Conservation (phyloP, 2,888 invertebrate species). For the Cephus runcator region DNA sequence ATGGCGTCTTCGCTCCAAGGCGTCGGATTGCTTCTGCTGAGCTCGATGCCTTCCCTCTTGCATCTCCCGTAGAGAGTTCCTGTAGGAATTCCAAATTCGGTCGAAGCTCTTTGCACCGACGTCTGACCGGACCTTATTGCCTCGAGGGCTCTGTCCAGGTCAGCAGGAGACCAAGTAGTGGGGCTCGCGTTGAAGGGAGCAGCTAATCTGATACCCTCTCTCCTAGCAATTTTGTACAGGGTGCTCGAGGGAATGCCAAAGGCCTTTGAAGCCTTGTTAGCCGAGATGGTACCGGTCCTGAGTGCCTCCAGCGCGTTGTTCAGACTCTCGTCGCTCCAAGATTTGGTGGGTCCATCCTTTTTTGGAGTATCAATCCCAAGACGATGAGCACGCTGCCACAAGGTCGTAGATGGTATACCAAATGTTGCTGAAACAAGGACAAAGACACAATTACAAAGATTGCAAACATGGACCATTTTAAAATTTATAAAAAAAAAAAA, state of each 20-base stretch:
- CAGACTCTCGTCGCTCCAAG: slow-evolving; percentile 88
- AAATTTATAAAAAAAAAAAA: background rate
- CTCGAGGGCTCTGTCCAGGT: slow-evolving; percentile 83
- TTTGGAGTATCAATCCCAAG: slow-evolving; percentile 92
- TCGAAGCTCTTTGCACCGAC: slow-evolving; percentile 87
- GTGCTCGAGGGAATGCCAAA: slow-evolving; percentile 93
- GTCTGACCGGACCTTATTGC: slow-evolving; percentile 83
- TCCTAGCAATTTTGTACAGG: slow-evolving; percentile 88
- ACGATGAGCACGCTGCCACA: slow-evolving; percentile 91
- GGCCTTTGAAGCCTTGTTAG: slow-evolving; percentile 91
- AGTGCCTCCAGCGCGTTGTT: slow-evolving; percentile 85
- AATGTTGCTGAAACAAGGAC: slow-evolving; percentile 71
- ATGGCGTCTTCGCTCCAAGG: slow-evolving; percentile 95
- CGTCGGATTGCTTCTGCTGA: slow-evolving; percentile 89
- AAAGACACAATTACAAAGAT: background rate
- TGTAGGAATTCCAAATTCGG: slow-evolving; percentile 88
- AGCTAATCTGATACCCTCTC: slow-evolving; percentile 88
- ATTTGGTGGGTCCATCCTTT: slow-evolving; percentile 87
- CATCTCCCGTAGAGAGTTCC: slow-evolving; percentile 90
- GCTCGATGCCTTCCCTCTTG: slow-evolving; percentile 89
- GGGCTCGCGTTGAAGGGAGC: slow-evolving; percentile 93
- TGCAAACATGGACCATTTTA: too few species aligned
- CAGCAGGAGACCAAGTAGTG: slow-evolving; percentile 87
- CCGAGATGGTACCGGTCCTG: slow-evolving; percentile 86
- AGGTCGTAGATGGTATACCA: slow-evolving; percentile 90